Evolutionary conservation across 2,797 vertebrate genomes (phyloP).

Genomic region (Eulemur rubriventer): DNA sequence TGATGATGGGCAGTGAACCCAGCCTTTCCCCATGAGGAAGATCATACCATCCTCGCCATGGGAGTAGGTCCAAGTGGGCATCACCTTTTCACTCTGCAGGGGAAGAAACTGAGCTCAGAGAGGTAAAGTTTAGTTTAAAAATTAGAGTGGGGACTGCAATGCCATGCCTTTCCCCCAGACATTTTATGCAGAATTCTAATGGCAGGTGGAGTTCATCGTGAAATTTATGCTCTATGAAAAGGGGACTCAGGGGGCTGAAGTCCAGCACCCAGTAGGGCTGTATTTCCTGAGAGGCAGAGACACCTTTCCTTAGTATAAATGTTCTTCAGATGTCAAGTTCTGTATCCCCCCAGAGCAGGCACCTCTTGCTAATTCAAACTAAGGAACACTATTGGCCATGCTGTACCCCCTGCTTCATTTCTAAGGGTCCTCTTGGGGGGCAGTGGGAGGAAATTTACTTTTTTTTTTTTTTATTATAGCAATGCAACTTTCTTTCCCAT

Average conservation of each 20-base stretch:
- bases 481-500: constrained; percentile 33
- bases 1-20: not conserved
- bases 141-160: not conserved
- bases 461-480: constrained; percentile 43
- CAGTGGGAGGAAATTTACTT: not conserved
- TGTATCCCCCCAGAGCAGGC: not conserved
- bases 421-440: not conserved
- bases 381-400: not conserved
- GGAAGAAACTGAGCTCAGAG: not conserved
- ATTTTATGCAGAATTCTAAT: not conserved
- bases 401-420: not conserved
- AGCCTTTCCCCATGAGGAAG: not conserved
- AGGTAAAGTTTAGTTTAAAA: not conserved
- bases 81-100: not conserved
- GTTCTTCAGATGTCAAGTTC: constrained; percentile 18
- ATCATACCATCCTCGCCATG: not conserved
- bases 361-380: constrained; percentile 29
- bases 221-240: not conserved
- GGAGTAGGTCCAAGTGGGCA: not conserved
- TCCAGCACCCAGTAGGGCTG: not conserved
- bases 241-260: not conserved
- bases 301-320: not conserved
- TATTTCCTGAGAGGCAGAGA: not conserved
- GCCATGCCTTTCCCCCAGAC: not conserved
- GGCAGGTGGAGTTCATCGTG: not conserved